phyloP scores from a whole-genome alignment of 2,113 vertebrate species.

The Ceyx cyanopectus region DNA sequence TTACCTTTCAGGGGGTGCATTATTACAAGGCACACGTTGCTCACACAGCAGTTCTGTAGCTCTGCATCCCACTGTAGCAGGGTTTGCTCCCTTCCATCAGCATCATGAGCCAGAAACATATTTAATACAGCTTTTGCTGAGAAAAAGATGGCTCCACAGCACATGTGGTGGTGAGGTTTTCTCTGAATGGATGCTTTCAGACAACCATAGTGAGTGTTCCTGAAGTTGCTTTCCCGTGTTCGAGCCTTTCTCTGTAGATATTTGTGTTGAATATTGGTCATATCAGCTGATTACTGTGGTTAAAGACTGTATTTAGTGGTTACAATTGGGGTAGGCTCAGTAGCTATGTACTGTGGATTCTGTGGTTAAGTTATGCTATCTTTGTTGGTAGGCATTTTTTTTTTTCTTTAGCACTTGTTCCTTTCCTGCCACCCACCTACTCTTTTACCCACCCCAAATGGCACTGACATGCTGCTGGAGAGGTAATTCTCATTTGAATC shows the following conservation, averaged over 20 bases:
- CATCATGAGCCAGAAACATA: not conserved
- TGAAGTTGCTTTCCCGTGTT: not conserved
- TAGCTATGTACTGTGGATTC: slow-evolving; percentile 62
- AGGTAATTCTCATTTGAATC: not conserved
- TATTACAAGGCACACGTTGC: accelerated
- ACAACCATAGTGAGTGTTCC: not conserved
- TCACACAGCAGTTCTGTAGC: not conserved
- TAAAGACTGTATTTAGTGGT: slow-evolving; percentile 61
- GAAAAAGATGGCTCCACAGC: not conserved
- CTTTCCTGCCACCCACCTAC: not conserved
- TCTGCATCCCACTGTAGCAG: not conserved
- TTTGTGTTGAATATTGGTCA: not conserved
- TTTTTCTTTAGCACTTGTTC: not conserved
- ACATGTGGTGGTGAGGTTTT: not conserved
- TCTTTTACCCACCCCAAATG: not conserved
- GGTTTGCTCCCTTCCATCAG: not conserved
- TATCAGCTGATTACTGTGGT: slow-evolving; percentile 23
- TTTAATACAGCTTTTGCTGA: not conserved
- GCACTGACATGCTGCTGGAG: not conserved
- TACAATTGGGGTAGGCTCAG: slow-evolving; percentile 37
- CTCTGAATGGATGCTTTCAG: not conserved
- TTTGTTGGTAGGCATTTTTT: not conserved
- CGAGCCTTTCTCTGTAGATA: not conserved
- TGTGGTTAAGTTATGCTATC: slow-evolving; percentile 66
- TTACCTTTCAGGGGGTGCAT: not conserved